A percentile compares a stretch with the other conserved stretches of the same genome.
These are phyloP conservation scores for Bedellia somnulentella DNA, from an alignment of 2,888 invertebrate genomes.

Conservation along the genomic window DNA sequence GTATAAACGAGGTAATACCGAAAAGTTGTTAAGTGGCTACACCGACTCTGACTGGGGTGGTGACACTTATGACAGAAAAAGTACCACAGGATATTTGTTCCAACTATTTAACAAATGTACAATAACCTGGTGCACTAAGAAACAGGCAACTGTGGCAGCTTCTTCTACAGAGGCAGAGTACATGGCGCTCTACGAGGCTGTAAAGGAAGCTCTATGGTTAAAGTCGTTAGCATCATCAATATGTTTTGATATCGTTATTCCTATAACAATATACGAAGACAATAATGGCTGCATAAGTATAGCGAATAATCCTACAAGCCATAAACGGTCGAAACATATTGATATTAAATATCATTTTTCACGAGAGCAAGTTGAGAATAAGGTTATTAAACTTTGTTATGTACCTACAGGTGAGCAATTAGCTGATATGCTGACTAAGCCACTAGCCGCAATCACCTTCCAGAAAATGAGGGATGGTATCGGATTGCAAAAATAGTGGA, in stretches of 20 bases:
- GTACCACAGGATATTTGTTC: constrained; percentile 11
- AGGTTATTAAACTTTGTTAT: too few relatives aligned
- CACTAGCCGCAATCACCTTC: too few relatives aligned
- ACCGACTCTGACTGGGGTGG: constrained; percentile 16
- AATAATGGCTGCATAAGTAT: constrained; percentile 20
- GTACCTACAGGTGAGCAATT: background rate
- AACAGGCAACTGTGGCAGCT: constrained; percentile 13
- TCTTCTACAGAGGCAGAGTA: constrained; percentile 9
- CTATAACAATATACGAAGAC: constrained; percentile 16
- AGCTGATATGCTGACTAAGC: constrained; percentile 1
- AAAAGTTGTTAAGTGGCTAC: constrained; percentile 14
- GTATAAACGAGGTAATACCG: constrained; percentile 11
- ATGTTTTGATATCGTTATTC: constrained; percentile 8
- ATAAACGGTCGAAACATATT: constrained; percentile 18
- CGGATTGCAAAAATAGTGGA: too few relatives aligned
- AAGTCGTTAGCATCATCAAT: constrained; percentile 15
- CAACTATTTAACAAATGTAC: constrained; percentile 11
- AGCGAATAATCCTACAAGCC: constrained; percentile 14
- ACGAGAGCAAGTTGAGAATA: constrained; percentile 12
- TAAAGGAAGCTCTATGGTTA: constrained; percentile 18
- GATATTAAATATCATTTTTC: constrained; percentile 17
- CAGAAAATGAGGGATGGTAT: too few relatives aligned
- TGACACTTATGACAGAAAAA: constrained; percentile 11
- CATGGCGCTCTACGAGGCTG: constrained; percentile 16
- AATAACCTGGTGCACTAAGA: constrained; percentile 13